These are phyloP conservation scores for Xestoiulus laeticollis DNA, from an alignment of 2,888 invertebrate genomes.

Conservation along the genomic window DNA sequence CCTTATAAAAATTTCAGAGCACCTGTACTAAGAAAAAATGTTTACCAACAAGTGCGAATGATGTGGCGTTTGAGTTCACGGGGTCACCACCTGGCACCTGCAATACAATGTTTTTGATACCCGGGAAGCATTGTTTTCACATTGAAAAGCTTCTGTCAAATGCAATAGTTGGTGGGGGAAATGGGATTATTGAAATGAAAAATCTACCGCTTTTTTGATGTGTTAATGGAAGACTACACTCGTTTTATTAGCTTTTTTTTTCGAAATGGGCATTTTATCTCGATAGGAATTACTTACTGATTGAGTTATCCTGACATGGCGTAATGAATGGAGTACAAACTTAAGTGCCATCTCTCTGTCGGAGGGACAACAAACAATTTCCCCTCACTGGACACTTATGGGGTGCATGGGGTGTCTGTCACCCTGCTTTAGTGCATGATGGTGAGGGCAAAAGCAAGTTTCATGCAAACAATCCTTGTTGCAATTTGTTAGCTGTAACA, in stretches of 20 bases:
- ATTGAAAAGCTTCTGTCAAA: conserved; percentile 23
- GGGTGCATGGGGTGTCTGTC: not conserved
- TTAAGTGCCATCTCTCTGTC: not conserved
- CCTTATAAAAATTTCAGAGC: not conserved
- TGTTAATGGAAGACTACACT: not conserved
- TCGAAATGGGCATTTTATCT: not conserved
- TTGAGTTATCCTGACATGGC: conserved; percentile 33
- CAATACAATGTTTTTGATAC: not conserved
- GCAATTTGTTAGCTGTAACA: conserved; percentile 25
- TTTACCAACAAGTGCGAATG: not conserved
- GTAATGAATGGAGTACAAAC: not conserved
- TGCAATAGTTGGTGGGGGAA: not conserved
- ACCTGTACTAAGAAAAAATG: not conserved
- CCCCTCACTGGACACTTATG: not conserved
- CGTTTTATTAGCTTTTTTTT: conserved; percentile 15
- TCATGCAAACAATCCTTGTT: not conserved
- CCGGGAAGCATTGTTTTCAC: not conserved
- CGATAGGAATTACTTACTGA: not conserved
- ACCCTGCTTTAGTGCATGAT: too few species aligned
- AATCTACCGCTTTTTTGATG: not conserved
- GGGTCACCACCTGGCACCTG: conserved; percentile 34
- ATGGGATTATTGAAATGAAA: not conserved
- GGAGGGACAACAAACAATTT: not conserved
- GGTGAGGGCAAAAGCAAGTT: not conserved
- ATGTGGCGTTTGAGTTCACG: not conserved